These are phyloP conservation scores for Pollachius pollachius DNA, from an alignment of 2,113 vertebrate species.

Conservation along the genomic window DNA sequence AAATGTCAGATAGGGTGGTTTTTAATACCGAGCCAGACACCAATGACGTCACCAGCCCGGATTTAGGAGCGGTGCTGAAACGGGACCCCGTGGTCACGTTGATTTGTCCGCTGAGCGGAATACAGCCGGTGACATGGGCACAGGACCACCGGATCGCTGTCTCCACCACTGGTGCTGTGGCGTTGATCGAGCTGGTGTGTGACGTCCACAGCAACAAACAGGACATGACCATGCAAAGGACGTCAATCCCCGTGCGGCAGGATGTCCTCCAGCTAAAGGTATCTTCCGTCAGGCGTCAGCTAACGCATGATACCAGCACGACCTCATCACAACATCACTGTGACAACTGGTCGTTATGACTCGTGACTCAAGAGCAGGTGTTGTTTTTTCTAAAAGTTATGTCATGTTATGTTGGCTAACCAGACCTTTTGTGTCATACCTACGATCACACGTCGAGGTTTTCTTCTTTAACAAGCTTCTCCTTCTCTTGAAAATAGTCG, in stretches of 20 bases:
- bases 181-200: slow-evolving; percentile 86
- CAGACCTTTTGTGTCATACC: neutral
- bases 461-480: neutral
- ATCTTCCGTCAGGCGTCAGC: slow-evolving; percentile 22
- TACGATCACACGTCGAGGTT: neutral
- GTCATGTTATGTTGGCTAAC: neutral
- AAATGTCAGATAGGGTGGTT: neutral
- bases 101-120: slow-evolving; percentile 80
- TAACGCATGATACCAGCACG: neutral
- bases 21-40: slow-evolving; percentile 44
- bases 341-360: too few relatives aligned
- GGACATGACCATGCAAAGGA: slow-evolving; percentile 86
- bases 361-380: too few relatives aligned
- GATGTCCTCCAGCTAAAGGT: slow-evolving; percentile 77
- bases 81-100: slow-evolving; percentile 83
- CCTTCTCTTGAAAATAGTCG: neutral
- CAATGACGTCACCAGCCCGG: slow-evolving; percentile 20
- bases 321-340: neutral
- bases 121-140: slow-evolving; percentile 89
- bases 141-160: slow-evolving; percentile 90
- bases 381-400: too few relatives aligned
- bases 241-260: slow-evolving; percentile 79
- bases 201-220: slow-evolving; percentile 80
- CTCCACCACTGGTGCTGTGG: slow-evolving; percentile 80
- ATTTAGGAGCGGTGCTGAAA: slow-evolving; percentile 62